Conservation (phyloP, 1,140 invertebrate genomes). For the Globodera rostochiensis region DNA sequence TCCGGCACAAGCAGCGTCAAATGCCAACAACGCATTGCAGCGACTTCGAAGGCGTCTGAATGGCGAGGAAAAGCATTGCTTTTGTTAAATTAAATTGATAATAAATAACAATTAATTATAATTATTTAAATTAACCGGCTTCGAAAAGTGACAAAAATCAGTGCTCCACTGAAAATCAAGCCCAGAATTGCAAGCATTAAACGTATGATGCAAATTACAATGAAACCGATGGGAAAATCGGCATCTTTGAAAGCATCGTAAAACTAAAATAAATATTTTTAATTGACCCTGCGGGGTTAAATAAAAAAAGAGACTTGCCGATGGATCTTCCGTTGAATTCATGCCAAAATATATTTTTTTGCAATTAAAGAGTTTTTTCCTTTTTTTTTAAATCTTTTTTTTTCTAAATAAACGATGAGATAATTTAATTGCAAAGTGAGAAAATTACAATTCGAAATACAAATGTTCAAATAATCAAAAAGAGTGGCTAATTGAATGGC, state of each 20-base stretch:
- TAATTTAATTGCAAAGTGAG: too few relatives aligned
- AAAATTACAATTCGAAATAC: too few relatives aligned
- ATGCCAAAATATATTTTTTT: too few relatives aligned
- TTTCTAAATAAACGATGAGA: too few relatives aligned
- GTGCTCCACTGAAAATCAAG: not conserved
- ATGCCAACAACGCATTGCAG: constrained; percentile 3
- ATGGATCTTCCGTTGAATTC: not conserved
- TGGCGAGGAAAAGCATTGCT: not conserved
- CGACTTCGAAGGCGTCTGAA: not conserved
- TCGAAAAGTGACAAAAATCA: not conserved
- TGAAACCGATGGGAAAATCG: not conserved
- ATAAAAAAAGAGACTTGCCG: too few relatives aligned
- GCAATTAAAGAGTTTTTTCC: too few relatives aligned
- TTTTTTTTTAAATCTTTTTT: too few relatives aligned
- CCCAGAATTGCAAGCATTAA: not conserved
- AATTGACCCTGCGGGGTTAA: too few relatives aligned
- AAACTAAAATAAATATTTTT: not conserved
- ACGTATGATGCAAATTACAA: not conserved
- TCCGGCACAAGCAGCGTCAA: not conserved
- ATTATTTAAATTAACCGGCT: not conserved
- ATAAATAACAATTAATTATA: not conserved
- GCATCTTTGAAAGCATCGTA: constrained; percentile 2
- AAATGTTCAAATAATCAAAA: too few relatives aligned
- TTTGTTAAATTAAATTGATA: too few relatives aligned
- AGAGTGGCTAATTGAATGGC: too few relatives aligned